Evolutionary conservation across 2,797 vertebrate genomes (phyloP).

Genomic region (Trachurus trachurus): DNA sequence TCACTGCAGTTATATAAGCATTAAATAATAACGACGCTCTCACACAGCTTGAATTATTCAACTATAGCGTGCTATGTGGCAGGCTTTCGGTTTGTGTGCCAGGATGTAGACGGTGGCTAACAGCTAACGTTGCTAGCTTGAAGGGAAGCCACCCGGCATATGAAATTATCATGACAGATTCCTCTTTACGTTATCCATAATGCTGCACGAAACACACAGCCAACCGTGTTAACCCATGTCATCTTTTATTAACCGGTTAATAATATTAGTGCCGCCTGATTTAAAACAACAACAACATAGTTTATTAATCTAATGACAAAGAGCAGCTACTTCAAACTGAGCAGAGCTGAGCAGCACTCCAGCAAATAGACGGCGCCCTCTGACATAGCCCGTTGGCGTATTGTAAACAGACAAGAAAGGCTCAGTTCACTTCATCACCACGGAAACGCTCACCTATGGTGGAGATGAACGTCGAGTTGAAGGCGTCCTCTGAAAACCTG

Average conservation of each 20-base stretch:
- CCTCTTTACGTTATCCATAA: rapidly evolving
- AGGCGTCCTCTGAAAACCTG: slow-evolving; percentile 98
- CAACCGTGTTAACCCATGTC: rapidly evolving
- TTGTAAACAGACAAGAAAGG: slow-evolving; percentile 55
- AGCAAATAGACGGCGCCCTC: slow-evolving; percentile 69
- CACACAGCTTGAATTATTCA: neutral
- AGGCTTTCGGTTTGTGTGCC: slow-evolving; percentile 48
- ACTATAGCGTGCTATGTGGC: neutral
- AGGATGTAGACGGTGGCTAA: slow-evolving; percentile 44
- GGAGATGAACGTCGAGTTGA: slow-evolving; percentile 98
- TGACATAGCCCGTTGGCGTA: slow-evolving; percentile 4
- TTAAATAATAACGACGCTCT: neutral
- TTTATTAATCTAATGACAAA: neutral
- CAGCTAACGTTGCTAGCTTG: slow-evolving; percentile 40
- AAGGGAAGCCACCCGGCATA: slow-evolving; percentile 45
- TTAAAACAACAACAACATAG: rapidly evolving
- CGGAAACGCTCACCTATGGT: slow-evolving; percentile 90
- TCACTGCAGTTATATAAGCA: rapidly evolving
- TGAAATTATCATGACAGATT: neutral
- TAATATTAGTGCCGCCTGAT: rapidly evolving
- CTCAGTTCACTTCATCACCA: neutral
- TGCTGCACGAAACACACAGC: rapidly evolving
- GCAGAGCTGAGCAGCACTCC: slow-evolving; percentile 25
- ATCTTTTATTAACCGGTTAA: rapidly evolving
- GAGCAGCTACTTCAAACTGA: slow-evolving; percentile 8